Evolutionary conservation across 1,140 invertebrate genomes (phyloP).

Genomic region (Halotydeus destructor): DNA sequence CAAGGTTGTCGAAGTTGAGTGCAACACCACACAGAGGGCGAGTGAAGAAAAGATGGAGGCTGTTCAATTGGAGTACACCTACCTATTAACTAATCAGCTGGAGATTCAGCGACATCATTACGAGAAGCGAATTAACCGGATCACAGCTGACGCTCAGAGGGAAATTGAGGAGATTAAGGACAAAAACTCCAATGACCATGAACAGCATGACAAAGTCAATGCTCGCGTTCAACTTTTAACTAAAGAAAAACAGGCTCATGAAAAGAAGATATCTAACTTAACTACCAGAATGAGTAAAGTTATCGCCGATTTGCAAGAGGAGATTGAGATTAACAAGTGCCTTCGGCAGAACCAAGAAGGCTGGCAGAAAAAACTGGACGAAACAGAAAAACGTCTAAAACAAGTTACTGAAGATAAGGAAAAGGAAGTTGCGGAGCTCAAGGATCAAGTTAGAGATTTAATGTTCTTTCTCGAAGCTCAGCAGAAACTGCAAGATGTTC

Average conservation of each 20-base stretch:
- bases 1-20: slow-evolving; percentile 60
- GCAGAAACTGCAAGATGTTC: slow-evolving; percentile 27
- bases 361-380: slow-evolving; percentile 44
- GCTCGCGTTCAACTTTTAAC: slow-evolving; percentile 10
- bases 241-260: slow-evolving; percentile 17
- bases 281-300: slow-evolving; percentile 13
- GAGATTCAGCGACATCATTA: slow-evolving; percentile 83
- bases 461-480: slow-evolving; percentile 90
- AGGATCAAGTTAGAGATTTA: slow-evolving; percentile 77
- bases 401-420: slow-evolving; percentile 35
- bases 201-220: slow-evolving; percentile 17
- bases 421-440: slow-evolving; percentile 51
- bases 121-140: slow-evolving; percentile 51
- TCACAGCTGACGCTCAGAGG: slow-evolving; percentile 27
- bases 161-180: slow-evolving; percentile 19
- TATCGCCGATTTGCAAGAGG: slow-evolving; percentile 15
- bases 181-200: slow-evolving; percentile 15
- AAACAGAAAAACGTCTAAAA: slow-evolving; percentile 38
- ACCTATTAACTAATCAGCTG: slow-evolving; percentile 85
- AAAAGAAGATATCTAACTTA: slow-evolving; percentile 18
- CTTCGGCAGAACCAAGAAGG: slow-evolving; percentile 50
- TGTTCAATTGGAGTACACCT: slow-evolving; percentile 51
- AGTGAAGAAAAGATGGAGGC: slow-evolving; percentile 19
- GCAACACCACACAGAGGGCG: slow-evolving; percentile 10
- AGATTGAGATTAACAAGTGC: slow-evolving; percentile 32